Percentiles rank a stretch among this genome's conserved stretches.
These are phyloP conservation scores for Aromia moschata DNA, from an alignment of 2,888 invertebrate genomes.

Conservation along the genomic window DNA sequence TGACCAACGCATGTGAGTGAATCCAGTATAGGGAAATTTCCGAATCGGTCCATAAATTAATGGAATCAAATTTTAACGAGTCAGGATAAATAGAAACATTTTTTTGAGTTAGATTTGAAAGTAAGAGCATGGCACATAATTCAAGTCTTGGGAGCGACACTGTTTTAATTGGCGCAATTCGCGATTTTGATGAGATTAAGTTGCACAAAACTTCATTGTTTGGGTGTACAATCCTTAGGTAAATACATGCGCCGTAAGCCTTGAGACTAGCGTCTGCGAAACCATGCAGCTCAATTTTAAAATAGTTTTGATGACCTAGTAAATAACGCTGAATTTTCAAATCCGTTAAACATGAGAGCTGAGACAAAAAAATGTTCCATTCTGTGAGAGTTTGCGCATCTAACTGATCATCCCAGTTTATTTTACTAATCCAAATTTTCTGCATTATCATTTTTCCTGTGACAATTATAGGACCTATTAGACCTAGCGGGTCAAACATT, in stretches of 20 bases:
- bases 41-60: constrained; percentile 34
- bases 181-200: constrained; percentile 33
- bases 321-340: background rate
- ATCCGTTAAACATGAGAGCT: background rate
- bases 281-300: constrained; percentile 1
- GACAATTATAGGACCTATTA: constrained; percentile 25
- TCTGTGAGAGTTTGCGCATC: background rate
- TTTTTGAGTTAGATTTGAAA: constrained; percentile 25
- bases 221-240: background rate
- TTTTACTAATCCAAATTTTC: constrained; percentile 26
- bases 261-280: background rate
- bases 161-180: constrained; percentile 30
- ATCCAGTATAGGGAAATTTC: constrained; percentile 34
- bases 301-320: background rate
- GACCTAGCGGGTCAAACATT: constrained; percentile 33
- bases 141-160: constrained; percentile 31
- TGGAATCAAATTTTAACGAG: background rate
- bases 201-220: background rate
- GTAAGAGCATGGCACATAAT: constrained; percentile 32
- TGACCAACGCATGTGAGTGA: constrained; percentile 19
- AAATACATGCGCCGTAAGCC: constrained; percentile 18
- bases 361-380: constrained; percentile 1
- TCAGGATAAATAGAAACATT: background rate
- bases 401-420: constrained; percentile 23
- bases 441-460: constrained; percentile 32